Conservation (phyloP, 1,140 invertebrate species). For the Condylostylus longicornis region DNA sequence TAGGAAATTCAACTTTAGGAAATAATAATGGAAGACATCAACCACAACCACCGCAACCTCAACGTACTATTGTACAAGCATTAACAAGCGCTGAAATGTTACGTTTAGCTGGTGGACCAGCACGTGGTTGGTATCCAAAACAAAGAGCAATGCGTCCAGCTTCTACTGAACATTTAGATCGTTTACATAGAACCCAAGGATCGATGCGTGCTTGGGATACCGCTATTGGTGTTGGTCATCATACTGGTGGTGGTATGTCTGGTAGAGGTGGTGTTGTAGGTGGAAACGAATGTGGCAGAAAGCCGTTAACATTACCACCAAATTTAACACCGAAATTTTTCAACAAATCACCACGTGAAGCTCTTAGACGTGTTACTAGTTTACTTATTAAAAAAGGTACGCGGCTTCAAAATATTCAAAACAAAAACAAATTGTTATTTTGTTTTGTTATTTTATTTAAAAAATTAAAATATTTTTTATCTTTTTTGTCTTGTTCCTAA, state of each 20-base stretch:
- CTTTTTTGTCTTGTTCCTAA: too few relatives aligned
- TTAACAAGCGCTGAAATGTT: conserved; percentile 60
- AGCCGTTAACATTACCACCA: conserved; percentile 65
- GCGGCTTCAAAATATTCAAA: too few relatives aligned
- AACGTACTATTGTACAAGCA: conserved; percentile 48
- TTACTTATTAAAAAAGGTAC: conserved; percentile 72
- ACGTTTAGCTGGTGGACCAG: conserved; percentile 57
- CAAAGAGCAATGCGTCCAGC: conserved; percentile 54
- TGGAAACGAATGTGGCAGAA: conserved; percentile 41
- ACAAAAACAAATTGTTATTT: too few relatives aligned
- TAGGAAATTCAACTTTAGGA: too few relatives aligned
- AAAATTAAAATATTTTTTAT: too few relatives aligned
- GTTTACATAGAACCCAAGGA: conserved; percentile 40
- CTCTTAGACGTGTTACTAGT: conserved; percentile 68
- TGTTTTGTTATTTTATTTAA: too few relatives aligned
- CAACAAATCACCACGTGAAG: conserved; percentile 68
- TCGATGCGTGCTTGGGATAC: conserved; percentile 33
- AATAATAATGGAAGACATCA: too few relatives aligned
- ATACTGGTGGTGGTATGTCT: too few relatives aligned
- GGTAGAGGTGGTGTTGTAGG: conserved; percentile 19
- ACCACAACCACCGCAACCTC: conserved; percentile 43
- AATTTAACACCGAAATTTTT: conserved; percentile 74
- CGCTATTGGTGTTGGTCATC: too few relatives aligned
- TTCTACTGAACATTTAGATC: conserved; percentile 69
- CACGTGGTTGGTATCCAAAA: conserved; percentile 68